Percentiles rank a stretch among this genome's conserved stretches.
Conservation (phyloP, 2,888 invertebrate genomes). For the Caenorhabditis imperialis region DNA sequence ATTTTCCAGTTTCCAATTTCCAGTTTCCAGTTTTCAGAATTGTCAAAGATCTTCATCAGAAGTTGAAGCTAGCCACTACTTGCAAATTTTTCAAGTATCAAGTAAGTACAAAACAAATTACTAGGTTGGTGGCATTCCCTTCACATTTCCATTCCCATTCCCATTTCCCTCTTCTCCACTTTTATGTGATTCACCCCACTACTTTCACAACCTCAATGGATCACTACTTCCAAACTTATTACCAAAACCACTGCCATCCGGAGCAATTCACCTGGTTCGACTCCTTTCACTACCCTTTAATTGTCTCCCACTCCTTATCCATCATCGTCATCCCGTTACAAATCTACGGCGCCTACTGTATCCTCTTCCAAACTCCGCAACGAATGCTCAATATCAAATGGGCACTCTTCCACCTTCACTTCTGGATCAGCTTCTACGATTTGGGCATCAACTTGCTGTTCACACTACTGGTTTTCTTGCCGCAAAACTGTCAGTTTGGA, state of each 20-base stretch:
- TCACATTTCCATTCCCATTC: no score
- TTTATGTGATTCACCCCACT: no score
- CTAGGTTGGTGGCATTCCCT: no score
- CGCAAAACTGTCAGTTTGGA: slow-evolving; percentile 1
- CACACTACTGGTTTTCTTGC: slow-evolving; percentile 17
- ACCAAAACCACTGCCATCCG: slow-evolving; percentile 4
- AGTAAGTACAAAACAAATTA: no score
- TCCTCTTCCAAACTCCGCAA: slow-evolving; percentile 3
- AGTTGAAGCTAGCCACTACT: no score
- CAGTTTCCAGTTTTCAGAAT: no score
- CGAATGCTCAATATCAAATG: slow-evolving; percentile 12
- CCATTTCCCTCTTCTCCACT: no score
- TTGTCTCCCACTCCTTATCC: slow-evolving; percentile 10
- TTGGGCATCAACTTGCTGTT: neutral
- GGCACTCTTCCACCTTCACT: slow-evolving; percentile 15
- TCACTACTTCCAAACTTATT: neutral
- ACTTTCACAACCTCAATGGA: no score
- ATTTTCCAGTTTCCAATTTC: no score
- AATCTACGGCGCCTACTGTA: slow-evolving; percentile 7
- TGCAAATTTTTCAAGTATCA: no score
- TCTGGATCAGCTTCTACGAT: slow-evolving; percentile 11
- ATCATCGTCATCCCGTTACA: slow-evolving; percentile 4
- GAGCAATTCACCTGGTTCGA: slow-evolving; percentile 16
- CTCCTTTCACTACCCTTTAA: slow-evolving; percentile 9
- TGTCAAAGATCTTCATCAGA: no score